phyloP scores from a whole-genome alignment of 1,140 invertebrate genomes.

The Megalonaias nervosa region DNA sequence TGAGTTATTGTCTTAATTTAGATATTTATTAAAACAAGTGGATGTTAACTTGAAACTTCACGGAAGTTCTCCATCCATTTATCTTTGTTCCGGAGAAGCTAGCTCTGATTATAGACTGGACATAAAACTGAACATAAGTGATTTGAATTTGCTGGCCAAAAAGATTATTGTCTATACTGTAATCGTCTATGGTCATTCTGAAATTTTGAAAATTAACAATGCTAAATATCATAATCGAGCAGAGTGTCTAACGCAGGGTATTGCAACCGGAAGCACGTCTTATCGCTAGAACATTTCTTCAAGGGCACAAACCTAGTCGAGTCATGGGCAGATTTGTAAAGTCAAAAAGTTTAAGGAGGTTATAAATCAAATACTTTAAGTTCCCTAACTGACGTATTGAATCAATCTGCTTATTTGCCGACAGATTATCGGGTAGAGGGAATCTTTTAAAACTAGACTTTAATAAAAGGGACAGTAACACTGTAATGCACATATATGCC shows the following conservation, averaged over 20 bases:
- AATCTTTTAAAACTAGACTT: slow-evolving; percentile 24
- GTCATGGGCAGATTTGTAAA: slow-evolving; percentile 18
- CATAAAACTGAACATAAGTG: slow-evolving; percentile 9
- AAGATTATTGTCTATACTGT: slow-evolving; percentile 10
- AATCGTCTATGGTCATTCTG: slow-evolving; percentile 16
- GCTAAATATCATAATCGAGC: slow-evolving; percentile 19
- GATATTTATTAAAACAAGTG: slow-evolving; percentile 28
- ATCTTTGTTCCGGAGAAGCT: slow-evolving; percentile 6
- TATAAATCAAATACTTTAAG: slow-evolving; percentile 17
- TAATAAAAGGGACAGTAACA: neutral
- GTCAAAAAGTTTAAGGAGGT: slow-evolving; percentile 9
- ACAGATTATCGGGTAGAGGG: slow-evolving; percentile 8
- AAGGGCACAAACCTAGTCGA: slow-evolving; percentile 13
- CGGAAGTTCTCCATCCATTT: neutral
- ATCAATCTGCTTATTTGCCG: slow-evolving; percentile 14
- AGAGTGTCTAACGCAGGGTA: slow-evolving; percentile 13
- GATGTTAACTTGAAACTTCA: slow-evolving; percentile 15
- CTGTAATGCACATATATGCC: slow-evolving; percentile 2
- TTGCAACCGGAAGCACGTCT: slow-evolving; percentile 9
- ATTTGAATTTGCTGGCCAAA: slow-evolving; percentile 14
- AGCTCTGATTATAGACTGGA: neutral
- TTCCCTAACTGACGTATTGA: slow-evolving; percentile 18
- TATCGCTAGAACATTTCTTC: slow-evolving; percentile 17
- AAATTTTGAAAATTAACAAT: slow-evolving; percentile 14
- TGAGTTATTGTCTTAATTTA: slow-evolving; percentile 8